phyloP scores from a whole-genome alignment of 2,113 vertebrate genomes.

The Hypocryptadius cinnamomeus region DNA sequence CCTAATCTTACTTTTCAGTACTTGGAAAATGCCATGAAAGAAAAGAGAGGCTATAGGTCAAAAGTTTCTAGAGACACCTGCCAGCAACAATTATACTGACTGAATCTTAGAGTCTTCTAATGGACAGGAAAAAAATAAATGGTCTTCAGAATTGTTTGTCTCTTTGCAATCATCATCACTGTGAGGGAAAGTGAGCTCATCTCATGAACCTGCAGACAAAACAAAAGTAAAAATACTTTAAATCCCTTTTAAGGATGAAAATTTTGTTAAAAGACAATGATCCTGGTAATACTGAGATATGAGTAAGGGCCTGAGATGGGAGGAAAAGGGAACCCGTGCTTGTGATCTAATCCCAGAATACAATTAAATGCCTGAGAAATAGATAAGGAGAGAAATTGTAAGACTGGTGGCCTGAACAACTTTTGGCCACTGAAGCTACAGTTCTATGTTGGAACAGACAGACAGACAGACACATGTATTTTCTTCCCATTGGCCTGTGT shows the following conservation, averaged over 20 bases:
- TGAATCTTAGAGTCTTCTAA: not conserved
- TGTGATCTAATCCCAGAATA: not conserved
- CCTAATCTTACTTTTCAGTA: not conserved
- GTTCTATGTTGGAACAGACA: not conserved
- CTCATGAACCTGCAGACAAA: not conserved
- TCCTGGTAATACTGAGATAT: not conserved
- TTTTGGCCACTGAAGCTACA: not conserved
- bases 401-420: not conserved
- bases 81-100: not conserved
- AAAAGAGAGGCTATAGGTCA: not conserved
- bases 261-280: not conserved
- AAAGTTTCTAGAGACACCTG: not conserved
- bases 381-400: not conserved
- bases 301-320: not conserved
- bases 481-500: not conserved
- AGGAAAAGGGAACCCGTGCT: not conserved
- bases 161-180: not conserved
- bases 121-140: not conserved
- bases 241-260: not conserved
- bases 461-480: not conserved
- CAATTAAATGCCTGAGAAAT: not conserved
- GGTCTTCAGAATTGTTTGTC: not conserved
- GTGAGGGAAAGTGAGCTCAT: not conserved
- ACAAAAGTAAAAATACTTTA: not conserved
- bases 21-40: not conserved